A percentile compares a stretch with the other conserved stretches of the same genome.
Evolutionary conservation across 2,888 invertebrate species (phyloP).

Genomic region (Syritta pipiens): DNA sequence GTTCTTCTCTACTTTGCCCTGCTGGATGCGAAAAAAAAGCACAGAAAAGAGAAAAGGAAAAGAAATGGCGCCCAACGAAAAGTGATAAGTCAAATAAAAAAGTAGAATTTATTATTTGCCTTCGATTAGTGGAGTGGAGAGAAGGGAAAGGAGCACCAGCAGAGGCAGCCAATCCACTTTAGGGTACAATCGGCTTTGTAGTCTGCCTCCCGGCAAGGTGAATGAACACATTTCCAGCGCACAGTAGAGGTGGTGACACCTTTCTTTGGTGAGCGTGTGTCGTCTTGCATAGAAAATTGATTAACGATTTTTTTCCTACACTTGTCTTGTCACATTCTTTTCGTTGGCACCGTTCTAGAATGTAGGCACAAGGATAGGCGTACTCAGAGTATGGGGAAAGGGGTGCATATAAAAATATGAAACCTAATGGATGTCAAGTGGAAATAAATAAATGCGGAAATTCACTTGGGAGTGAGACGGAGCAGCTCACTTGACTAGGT

Average conservation of each 20-base stretch:
- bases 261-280: slow-evolving; percentile 25
- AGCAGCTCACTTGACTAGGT: slow-evolving; percentile 49
- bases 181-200: slow-evolving; percentile 49
- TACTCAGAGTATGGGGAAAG: background rate
- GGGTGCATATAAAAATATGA: slow-evolving; percentile 22
- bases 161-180: slow-evolving; percentile 38
- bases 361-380: slow-evolving; percentile 58
- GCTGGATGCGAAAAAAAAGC: background rate
- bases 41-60: no score
- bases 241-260: no score
- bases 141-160: background rate
- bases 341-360: slow-evolving; percentile 7
- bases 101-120: slow-evolving; percentile 58
- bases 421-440: slow-evolving; percentile 65
- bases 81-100: slow-evolving; percentile 60
- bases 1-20: background rate
- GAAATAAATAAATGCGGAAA: slow-evolving; percentile 66
- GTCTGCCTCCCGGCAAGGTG: slow-evolving; percentile 33
- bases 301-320: slow-evolving; percentile 24
- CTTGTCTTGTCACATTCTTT: slow-evolving; percentile 12
- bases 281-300: slow-evolving; percentile 32
- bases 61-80: slow-evolving; percentile 44
- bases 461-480: slow-evolving; percentile 47
- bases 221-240: slow-evolving; percentile 55
- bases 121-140: slow-evolving; percentile 49